phyloP scores from a whole-genome alignment of 1,140 invertebrate genomes.

The Hyles euphorbiae region DNA sequence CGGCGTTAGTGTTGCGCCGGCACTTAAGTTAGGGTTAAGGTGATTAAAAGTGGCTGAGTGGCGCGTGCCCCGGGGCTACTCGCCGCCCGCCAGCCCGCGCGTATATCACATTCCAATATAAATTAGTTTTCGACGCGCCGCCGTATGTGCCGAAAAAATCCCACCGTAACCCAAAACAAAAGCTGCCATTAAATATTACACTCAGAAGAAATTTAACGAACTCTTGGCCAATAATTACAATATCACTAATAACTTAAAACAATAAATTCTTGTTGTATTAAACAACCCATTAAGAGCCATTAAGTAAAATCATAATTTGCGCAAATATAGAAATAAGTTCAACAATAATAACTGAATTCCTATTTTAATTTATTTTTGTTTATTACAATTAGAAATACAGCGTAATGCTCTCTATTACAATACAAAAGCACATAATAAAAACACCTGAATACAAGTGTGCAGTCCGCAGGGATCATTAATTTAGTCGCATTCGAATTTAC shows the following conservation, averaged over 20 bases:
- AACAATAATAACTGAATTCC: too few species aligned
- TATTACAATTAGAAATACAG: too few species aligned
- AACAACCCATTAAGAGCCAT: too few species aligned
- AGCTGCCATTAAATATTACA: slow-evolving; percentile 23
- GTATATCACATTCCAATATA: slow-evolving; percentile 73
- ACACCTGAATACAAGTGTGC: too few species aligned
- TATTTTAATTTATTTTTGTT: too few species aligned
- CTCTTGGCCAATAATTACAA: too few species aligned
- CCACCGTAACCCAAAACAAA: slow-evolving; percentile 28
- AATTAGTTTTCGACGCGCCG: slow-evolving; percentile 60
- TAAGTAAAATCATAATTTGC: too few species aligned
- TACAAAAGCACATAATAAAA: too few species aligned
- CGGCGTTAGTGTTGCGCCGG: slow-evolving; percentile 48
- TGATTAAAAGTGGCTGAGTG: slow-evolving; percentile 55
- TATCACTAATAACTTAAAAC: too few species aligned
- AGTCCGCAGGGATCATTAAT: slow-evolving; percentile 35
- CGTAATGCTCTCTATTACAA: too few species aligned
- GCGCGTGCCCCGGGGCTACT: slow-evolving; percentile 51
- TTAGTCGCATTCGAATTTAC: slow-evolving; percentile 62
- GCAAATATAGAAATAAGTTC: too few species aligned
- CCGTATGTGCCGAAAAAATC: slow-evolving; percentile 54
- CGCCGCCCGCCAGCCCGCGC: slow-evolving; percentile 27
- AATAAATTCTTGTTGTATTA: too few species aligned
- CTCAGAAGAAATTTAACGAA: not conserved
- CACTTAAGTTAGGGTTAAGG: slow-evolving; percentile 50